These are phyloP conservation scores for Siniperca scherzeri DNA, from an alignment of 2,797 vertebrate genomes.

Conservation along the genomic window DNA sequence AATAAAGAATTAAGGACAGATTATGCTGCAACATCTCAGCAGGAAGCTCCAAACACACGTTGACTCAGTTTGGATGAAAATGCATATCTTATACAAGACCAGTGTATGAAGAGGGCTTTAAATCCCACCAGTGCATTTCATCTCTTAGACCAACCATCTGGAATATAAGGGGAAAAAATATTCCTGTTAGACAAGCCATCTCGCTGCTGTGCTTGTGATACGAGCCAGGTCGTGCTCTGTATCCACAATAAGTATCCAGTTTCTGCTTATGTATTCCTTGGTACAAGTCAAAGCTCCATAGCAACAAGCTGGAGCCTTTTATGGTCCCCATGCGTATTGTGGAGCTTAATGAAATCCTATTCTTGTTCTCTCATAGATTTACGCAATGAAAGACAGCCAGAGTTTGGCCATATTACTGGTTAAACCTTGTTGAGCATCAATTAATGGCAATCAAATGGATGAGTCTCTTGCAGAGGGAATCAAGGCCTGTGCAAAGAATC, in stretches of 20 bases:
- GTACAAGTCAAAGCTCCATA: slow-evolving; percentile 77
- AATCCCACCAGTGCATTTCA: slow-evolving; percentile 48
- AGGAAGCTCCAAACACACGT: slow-evolving; percentile 15
- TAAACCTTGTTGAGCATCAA: slow-evolving; percentile 52
- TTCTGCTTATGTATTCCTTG: slow-evolving; percentile 77
- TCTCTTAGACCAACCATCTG: slow-evolving; percentile 54
- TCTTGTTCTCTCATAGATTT: slow-evolving; percentile 53
- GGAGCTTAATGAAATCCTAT: slow-evolving; percentile 74
- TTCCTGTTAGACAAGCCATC: slow-evolving; percentile 54
- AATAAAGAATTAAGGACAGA: slow-evolving; percentile 34
- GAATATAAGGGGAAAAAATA: slow-evolving; percentile 51
- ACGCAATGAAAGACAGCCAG: slow-evolving; percentile 29
- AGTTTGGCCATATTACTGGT: slow-evolving; percentile 24
- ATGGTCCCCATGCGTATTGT: slow-evolving; percentile 69
- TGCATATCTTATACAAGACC: slow-evolving; percentile 14
- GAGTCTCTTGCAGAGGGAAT: slow-evolving; percentile 30
- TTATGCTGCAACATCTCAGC: slow-evolving; percentile 23
- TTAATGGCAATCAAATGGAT: slow-evolving; percentile 56
- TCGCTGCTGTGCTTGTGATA: slow-evolving; percentile 47
- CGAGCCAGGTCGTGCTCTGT: slow-evolving; percentile 61
- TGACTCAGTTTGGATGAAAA: slow-evolving; percentile 27
- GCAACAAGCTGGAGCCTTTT: slow-evolving; percentile 78
- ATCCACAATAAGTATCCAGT: slow-evolving; percentile 72
- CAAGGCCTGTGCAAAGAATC: slow-evolving; percentile 35
- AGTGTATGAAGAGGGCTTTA: slow-evolving; percentile 21